Percentiles rank a stretch among this genome's conserved stretches.
phyloP scores from a whole-genome alignment of 2,888 invertebrate genomes.

The Tenthredo livida region DNA sequence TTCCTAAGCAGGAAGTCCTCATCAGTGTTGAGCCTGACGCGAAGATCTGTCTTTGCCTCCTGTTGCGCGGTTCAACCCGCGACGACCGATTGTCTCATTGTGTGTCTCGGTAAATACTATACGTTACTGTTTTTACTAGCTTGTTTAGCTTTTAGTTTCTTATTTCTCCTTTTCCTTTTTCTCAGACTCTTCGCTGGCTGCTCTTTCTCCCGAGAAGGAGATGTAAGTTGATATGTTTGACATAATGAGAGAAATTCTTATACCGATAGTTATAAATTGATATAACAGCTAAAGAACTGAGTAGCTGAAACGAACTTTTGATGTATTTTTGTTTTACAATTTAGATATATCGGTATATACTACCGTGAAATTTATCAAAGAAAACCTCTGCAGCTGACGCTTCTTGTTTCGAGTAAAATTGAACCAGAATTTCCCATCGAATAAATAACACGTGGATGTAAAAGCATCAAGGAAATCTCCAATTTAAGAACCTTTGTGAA shows the following conservation, averaged over 20 bases:
- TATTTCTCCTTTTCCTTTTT: neutral
- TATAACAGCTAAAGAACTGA: neutral
- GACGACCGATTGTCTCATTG: conserved; percentile 46
- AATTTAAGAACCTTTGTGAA: neutral
- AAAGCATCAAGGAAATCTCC: neutral
- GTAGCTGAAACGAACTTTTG: neutral
- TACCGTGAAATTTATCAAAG: conserved; percentile 21
- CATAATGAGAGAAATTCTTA: conserved; percentile 4
- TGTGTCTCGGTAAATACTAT: conserved; percentile 24
- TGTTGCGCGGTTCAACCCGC: conserved; percentile 44
- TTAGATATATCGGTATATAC: neutral
- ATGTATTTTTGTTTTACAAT: conserved; percentile 32
- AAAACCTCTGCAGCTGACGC: conserved; percentile 35
- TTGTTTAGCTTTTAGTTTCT: conserved; percentile 44
- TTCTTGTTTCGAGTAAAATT: conserved; percentile 1
- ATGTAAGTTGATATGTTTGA: conserved; percentile 41
- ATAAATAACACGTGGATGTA: neutral
- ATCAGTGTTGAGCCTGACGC: conserved; percentile 65
- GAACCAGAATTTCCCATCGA: neutral
- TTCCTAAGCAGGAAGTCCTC: conserved; percentile 63
- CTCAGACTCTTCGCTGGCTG: neutral
- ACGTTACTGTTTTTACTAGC: conserved; percentile 37
- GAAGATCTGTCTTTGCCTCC: conserved; percentile 57
- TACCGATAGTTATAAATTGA: conserved; percentile 37
- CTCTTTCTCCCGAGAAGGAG: neutral